These are phyloP conservation scores for Melolontha melolontha DNA, from an alignment of 2,888 invertebrate genomes.

Conservation along the genomic window DNA sequence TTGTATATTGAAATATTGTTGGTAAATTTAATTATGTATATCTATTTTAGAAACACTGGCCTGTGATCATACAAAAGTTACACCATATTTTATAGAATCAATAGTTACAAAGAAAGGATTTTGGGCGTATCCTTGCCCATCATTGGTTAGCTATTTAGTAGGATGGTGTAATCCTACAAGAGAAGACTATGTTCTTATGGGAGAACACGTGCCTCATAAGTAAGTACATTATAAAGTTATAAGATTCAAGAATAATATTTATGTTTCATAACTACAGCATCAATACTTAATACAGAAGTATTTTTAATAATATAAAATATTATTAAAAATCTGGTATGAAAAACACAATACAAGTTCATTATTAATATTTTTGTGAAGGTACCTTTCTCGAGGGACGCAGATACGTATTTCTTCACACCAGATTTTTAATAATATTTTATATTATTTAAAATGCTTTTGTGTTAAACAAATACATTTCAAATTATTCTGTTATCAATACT, in stretches of 20 bases:
- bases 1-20: too few species aligned
- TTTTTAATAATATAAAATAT: too few species aligned
- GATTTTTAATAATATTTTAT: not conserved
- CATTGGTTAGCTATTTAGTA: slow-evolving; percentile 83
- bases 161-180: slow-evolving; percentile 87
- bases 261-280: not conserved
- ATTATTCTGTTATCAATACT: too few species aligned
- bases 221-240: too few species aligned
- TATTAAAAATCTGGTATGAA: too few species aligned
- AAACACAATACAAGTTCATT: too few species aligned
- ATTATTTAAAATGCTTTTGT: too few species aligned
- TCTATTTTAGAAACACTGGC: slow-evolving; percentile 80
- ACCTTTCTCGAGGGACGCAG: too few species aligned
- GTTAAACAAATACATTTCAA: too few species aligned
- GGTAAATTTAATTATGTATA: slow-evolving; percentile 1
- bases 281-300: too few species aligned
- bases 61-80: slow-evolving; percentile 91
- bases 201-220: slow-evolving; percentile 84
- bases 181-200: slow-evolving; percentile 86
- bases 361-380: too few species aligned
- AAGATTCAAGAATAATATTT: not conserved
- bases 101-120: slow-evolving; percentile 84
- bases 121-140: slow-evolving; percentile 88
- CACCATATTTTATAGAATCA: slow-evolving; percentile 91
- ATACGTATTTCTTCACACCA: too few species aligned